Percentiles rank a stretch among this genome's conserved stretches.
Evolutionary conservation across 1,140 invertebrate genomes (phyloP).

Genomic region (Polypedilum vanderplanki): DNA sequence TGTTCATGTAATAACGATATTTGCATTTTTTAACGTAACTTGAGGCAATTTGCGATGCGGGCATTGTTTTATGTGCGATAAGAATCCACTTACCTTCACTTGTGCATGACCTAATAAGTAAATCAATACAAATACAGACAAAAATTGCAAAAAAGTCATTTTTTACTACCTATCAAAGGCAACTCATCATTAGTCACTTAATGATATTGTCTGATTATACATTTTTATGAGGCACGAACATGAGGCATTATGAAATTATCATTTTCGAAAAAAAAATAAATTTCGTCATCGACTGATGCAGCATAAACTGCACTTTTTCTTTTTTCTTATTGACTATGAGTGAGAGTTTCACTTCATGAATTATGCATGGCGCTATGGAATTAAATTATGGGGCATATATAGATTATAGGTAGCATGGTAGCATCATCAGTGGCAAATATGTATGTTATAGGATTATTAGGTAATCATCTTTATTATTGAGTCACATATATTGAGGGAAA

Average conservation of each 20-base stretch:
- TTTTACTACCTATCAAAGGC: too few species aligned
- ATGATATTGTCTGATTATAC: too few species aligned
- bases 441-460: background rate
- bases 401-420: background rate
- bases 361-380: background rate
- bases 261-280: background rate
- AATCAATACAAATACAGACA: too few species aligned
- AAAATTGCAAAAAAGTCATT: too few species aligned
- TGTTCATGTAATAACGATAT: too few species aligned
- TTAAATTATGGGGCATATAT: background rate
- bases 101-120: too few species aligned
- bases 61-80: too few species aligned
- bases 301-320: background rate
- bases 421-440: constrained; percentile 23
- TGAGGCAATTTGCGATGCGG: too few species aligned
- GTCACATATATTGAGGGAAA: too few species aligned
- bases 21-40: too few species aligned
- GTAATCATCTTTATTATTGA: background rate
- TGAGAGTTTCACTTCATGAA: constrained; percentile 22
- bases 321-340: background rate
- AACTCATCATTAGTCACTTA: too few species aligned
- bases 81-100: too few species aligned
- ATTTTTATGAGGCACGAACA: constrained; percentile 9
- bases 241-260: background rate
- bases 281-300: background rate